A percentile compares a stretch with the other conserved stretches of the same genome.
Conservation (phyloP, 2,797 vertebrate genomes). For the Cyclura pinguis region DNA sequence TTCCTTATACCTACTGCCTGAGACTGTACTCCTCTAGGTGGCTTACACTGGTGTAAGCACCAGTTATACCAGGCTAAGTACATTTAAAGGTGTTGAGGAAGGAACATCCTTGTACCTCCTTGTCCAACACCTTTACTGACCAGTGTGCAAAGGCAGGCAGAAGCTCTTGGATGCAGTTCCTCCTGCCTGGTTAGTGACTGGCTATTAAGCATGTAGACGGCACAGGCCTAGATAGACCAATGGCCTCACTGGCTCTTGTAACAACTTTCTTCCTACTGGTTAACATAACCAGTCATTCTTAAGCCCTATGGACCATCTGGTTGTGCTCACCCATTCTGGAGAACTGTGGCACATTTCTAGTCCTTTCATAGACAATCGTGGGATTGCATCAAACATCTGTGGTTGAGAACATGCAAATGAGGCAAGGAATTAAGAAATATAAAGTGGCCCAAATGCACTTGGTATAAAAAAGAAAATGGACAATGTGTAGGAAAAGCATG, state of each 20-base stretch:
- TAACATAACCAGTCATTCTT: not conserved
- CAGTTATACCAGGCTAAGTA: too few species aligned
- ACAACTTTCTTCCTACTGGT: not conserved
- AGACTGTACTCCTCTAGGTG: too few species aligned
- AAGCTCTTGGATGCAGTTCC: not conserved
- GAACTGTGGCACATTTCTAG: not conserved
- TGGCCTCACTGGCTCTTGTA: not conserved
- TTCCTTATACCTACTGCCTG: too few species aligned
- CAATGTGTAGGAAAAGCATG: not conserved
- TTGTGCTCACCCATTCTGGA: not conserved
- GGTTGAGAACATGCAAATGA: not conserved
- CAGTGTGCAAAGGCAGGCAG: not conserved
- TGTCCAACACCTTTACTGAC: too few species aligned
- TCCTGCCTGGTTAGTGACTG: not conserved
- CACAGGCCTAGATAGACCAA: not conserved
- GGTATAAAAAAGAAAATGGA: not conserved
- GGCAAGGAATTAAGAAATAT: not conserved
- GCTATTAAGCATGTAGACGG: not conserved
- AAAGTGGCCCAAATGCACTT: not conserved
- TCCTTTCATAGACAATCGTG: not conserved
- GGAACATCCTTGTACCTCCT: too few species aligned
- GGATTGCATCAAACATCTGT: not conserved
- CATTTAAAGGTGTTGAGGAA: too few species aligned
- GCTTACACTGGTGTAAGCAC: too few species aligned
- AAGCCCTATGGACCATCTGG: not conserved